phyloP scores from a whole-genome alignment of 1,140 invertebrate genomes.

The Monochamus saltuarius region DNA sequence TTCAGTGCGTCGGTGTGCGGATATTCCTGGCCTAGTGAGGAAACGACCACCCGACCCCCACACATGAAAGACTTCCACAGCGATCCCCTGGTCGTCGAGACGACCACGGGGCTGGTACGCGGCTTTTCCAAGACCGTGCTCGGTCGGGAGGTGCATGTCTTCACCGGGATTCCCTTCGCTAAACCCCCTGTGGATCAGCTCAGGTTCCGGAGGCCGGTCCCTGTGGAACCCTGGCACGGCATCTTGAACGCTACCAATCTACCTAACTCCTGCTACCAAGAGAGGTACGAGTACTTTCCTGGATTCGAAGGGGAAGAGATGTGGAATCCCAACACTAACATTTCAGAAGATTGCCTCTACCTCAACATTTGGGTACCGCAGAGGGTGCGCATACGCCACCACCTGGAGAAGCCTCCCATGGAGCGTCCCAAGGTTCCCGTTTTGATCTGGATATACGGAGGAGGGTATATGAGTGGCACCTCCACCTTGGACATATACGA shows the following conservation, averaged over 20 bases:
- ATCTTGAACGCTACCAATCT: slow-evolving; percentile 74
- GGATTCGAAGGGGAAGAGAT: slow-evolving; percentile 90
- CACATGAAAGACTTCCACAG: slow-evolving; percentile 59
- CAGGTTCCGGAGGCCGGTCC: slow-evolving; percentile 83
- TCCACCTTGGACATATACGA: slow-evolving; percentile 88
- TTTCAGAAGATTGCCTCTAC: slow-evolving; percentile 92
- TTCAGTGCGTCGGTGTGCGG: slow-evolving; percentile 29
- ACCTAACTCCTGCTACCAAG: slow-evolving; percentile 83
- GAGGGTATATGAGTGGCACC: slow-evolving; percentile 89
- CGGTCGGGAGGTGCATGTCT: slow-evolving; percentile 83
- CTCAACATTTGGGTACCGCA: slow-evolving; percentile 91
- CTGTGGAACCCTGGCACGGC: slow-evolving; percentile 83
- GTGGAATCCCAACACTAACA: slow-evolving; percentile 93
- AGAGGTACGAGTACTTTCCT: slow-evolving; percentile 84
- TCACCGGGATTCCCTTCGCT: slow-evolving; percentile 92
- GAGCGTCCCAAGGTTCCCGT: slow-evolving; percentile 70
- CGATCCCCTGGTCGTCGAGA: slow-evolving; percentile 77
- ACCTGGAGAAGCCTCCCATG: slow-evolving; percentile 55
- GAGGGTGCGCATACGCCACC: slow-evolving; percentile 68
- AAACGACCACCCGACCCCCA: slow-evolving; percentile 56
- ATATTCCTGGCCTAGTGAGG: slow-evolving; percentile 50
- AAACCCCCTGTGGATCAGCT: slow-evolving; percentile 86
- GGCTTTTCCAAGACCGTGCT: slow-evolving; percentile 74
- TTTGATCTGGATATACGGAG: slow-evolving; percentile 91
- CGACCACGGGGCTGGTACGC: slow-evolving; percentile 73